phyloP scores from a whole-genome alignment of 2,797 vertebrate species.

The Sparidentex hasta region DNA sequence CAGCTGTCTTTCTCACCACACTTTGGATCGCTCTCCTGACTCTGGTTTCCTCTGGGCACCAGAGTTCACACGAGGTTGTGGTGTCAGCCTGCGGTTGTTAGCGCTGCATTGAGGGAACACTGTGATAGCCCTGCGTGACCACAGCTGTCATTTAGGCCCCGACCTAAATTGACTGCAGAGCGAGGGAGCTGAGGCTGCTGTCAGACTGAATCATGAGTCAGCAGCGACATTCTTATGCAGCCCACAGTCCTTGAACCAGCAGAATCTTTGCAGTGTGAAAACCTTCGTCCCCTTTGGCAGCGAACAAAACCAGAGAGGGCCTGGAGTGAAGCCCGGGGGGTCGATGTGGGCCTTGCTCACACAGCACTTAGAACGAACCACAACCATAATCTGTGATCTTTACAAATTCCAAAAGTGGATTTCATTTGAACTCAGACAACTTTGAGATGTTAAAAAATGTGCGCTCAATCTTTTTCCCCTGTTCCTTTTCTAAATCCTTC shows the following conservation, averaged over 20 bases:
- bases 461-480: not conserved
- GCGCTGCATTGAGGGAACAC: conserved; percentile 69
- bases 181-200: conserved; percentile 50
- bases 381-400: conserved; percentile 56
- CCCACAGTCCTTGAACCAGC: conserved; percentile 57
- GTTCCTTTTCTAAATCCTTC: conserved; percentile 11
- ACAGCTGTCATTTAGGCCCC: conserved; percentile 66
- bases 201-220: conserved; percentile 71
- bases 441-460: conserved; percentile 36
- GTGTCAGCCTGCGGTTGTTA: conserved; percentile 67
- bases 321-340: conserved; percentile 35
- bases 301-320: conserved; percentile 34
- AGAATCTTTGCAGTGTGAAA: conserved; percentile 64
- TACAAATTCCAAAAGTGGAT: conserved; percentile 58
- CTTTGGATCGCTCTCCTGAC: conserved; percentile 38
- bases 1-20: conserved; percentile 59
- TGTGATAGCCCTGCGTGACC: conserved; percentile 56
- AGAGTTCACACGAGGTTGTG: conserved; percentile 63
- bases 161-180: conserved; percentile 52
- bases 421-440: conserved; percentile 45
- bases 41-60: conserved; percentile 48
- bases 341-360: conserved; percentile 29
- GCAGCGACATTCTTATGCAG: conserved; percentile 64
- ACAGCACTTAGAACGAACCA: conserved; percentile 45
- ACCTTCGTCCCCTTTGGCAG: conserved; percentile 54